Base-by-base conservation (phyloP, 1,140 invertebrate genomes). In the Neelides sp. region DNA sequence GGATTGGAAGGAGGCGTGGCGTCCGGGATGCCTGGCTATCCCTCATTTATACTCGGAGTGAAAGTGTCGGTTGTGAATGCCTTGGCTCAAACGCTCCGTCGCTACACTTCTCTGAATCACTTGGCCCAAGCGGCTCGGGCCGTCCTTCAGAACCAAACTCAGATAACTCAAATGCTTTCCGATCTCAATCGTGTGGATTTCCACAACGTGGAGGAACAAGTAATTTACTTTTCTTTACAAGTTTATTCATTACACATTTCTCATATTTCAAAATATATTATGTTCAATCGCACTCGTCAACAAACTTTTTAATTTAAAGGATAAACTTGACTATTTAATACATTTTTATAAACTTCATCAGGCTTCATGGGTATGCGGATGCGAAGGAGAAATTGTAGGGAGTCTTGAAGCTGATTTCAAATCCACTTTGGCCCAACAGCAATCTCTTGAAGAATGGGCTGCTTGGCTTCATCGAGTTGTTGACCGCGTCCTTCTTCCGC, bases 21-120 rank as follows among this genome's bases (percentile, higher is more conserved):
- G 47, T 78, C 80, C 57, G 86, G 90, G 28, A 85, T 93, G 80
- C 72, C 75, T 59, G 88, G 84, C 17, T 88, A 85, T 61, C 87
- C 90, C 19, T 75, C 81, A 52, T 78, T 80, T 61, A 82, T 95
- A 71, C 75, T 85, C 43, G 77, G 83, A 58, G 80, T 86, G 40
- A 94, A 92, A 73, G 78, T 76, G 34, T 65, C 77, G 26, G 85
- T 89, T 32, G 88, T 95, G 8, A 83, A 82, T 59, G 89, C 94
- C 27, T 85, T 98, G 69, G 85, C 90, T 62, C 92, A 95, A 68
- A 95, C 91, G 34, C 69, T 98, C 62, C 74, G 92, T 30, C 78
- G 94, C 42, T 98, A 98, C 70, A 98, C 94, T 12, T 96, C 92
- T 13, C 71, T 99, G n/a, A 98, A 98, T 73, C 95, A 98, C 71